Conservation (phyloP, 2,797 vertebrate species). For the Chaetodon trifasciatus region DNA sequence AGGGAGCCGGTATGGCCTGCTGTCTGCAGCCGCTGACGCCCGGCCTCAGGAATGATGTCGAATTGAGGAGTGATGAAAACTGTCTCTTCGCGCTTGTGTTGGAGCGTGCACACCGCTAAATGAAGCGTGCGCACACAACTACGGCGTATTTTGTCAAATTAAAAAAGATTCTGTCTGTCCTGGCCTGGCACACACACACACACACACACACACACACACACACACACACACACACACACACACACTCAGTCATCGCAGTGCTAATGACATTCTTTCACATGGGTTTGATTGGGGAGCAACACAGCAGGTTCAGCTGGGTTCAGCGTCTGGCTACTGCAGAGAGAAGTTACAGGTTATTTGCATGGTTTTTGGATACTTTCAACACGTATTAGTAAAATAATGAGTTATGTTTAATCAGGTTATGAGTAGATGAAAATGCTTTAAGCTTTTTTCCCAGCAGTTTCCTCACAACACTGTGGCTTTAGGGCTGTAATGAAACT, state of each 20-base stretch:
- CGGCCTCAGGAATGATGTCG: constrained; percentile 56
- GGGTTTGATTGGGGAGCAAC: constrained; percentile 40
- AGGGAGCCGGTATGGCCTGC: constrained; percentile 35
- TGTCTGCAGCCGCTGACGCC: constrained; percentile 50
- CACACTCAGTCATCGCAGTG: constrained; percentile 73
- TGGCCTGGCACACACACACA: constrained; percentile 37
- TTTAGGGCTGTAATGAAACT: background rate
- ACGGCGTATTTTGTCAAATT: constrained; percentile 60
- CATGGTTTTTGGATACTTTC: background rate
- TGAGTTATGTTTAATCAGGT: background rate
- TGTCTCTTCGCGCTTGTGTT: constrained; percentile 35
- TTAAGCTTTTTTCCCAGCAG: background rate
- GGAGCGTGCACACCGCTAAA: constrained; percentile 16
- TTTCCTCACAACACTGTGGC: background rate
- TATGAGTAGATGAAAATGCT: background rate
- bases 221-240: constrained; percentile 44
- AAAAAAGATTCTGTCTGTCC: constrained; percentile 30
- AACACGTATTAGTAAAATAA: background rate
- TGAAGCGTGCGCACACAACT: constrained; percentile 19
- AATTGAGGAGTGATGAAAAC: constrained; percentile 81
- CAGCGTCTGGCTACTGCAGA: constrained; percentile 8
- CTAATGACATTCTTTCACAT: constrained; percentile 78
- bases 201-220: constrained; percentile 12
- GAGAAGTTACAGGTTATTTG: background rate
- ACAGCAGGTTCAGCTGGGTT: constrained; percentile 52